Evolutionary conservation across 2,797 vertebrate genomes (phyloP).

Genomic region (Microctenopoma steveboyesi): DNA sequence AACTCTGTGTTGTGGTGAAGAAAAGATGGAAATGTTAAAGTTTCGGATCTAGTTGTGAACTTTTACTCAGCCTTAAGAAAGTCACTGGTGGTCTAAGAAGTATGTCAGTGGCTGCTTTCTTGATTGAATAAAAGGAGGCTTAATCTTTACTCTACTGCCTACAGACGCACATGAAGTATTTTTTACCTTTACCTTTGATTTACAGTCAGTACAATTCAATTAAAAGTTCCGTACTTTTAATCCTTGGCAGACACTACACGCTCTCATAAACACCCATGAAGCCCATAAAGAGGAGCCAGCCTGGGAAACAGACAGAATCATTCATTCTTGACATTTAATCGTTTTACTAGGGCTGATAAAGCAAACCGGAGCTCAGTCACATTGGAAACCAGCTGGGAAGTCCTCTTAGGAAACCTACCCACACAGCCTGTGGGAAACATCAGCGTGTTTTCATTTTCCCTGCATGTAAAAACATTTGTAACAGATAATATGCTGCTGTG

Average conservation of each 20-base stretch:
- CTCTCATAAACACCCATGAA: not conserved
- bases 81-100: not conserved
- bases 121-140: not conserved
- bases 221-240: not conserved
- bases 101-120: not conserved
- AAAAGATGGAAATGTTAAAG: constrained; percentile 4
- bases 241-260: not conserved
- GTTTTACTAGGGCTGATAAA: constrained; percentile 43
- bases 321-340: constrained; percentile 29
- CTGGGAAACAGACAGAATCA: constrained; percentile 7
- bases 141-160: not conserved
- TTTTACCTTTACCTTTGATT: not conserved
- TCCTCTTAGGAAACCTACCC: constrained; percentile 21
- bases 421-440: constrained; percentile 12
- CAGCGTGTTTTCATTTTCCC: constrained; percentile 38
- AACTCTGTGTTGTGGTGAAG: constrained; percentile 26
- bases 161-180: too few species aligned
- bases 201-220: not conserved
- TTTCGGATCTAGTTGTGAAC: constrained; percentile 1
- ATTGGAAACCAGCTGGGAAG: constrained; percentile 44
- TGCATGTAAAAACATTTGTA: constrained; percentile 45
- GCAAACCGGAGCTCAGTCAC: constrained; percentile 56
- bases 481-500: constrained; percentile 28
- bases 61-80: not conserved
- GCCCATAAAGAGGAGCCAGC: constrained; percentile 25